These are phyloP conservation scores for Ctenicera cuprea DNA, from an alignment of 2,888 invertebrate species.

Conservation along the genomic window DNA sequence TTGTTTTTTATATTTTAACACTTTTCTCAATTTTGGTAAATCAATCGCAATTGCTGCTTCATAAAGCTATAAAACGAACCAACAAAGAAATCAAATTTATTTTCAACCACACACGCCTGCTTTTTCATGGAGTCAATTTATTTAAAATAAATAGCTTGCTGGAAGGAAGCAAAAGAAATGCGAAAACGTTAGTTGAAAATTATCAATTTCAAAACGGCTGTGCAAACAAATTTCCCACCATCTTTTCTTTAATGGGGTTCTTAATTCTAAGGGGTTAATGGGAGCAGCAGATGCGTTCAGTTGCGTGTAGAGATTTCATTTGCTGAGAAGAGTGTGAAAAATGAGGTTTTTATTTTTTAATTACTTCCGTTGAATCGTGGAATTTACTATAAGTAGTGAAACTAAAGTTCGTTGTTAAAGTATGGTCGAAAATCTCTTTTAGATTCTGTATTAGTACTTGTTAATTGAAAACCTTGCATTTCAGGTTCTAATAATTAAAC, in stretches of 20 bases:
- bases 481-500: too few species aligned
- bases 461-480: too few species aligned
- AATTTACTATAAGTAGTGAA: too few species aligned
- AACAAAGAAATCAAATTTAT: too few species aligned
- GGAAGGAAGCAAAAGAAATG: not conserved
- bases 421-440: too few species aligned
- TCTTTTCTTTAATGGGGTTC: slow-evolving; percentile 1
- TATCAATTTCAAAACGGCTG: slow-evolving; percentile 1
- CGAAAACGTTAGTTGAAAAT: not conserved
- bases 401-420: too few species aligned
- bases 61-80: too few species aligned
- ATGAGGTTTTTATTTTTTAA: not conserved
- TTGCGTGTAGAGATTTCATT: not conserved
- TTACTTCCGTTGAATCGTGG: not conserved
- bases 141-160: not conserved
- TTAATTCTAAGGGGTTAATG: slow-evolving; percentile 14
- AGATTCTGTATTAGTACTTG: too few species aligned
- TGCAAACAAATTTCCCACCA: slow-evolving; percentile 3
- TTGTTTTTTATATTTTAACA: too few species aligned
- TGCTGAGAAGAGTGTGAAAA: not conserved
- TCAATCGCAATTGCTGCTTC: too few species aligned
- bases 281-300: slow-evolving; percentile 3
- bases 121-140: not conserved
- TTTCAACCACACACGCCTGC: not conserved
- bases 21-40: too few species aligned